Percentiles rank a stretch among this genome's conserved stretches.
phyloP scores from a whole-genome alignment of 2,113 vertebrate species.

The Labrus mixtus region DNA sequence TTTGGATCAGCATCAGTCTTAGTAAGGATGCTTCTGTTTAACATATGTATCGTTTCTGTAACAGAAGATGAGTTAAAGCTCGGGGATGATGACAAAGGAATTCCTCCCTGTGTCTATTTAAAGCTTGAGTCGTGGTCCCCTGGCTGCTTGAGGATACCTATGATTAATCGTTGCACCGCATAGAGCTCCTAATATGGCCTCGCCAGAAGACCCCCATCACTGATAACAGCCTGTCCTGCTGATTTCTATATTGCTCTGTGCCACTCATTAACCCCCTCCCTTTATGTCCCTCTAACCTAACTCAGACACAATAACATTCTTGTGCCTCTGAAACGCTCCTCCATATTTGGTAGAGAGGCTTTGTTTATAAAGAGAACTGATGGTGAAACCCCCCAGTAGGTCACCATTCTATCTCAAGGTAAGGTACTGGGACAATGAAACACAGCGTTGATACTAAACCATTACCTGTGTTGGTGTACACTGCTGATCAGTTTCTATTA shows the following conservation, averaged over 20 bases:
- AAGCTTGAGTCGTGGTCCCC: constrained; percentile 53
- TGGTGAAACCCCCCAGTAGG: constrained; percentile 65
- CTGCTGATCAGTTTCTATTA: constrained; percentile 15
- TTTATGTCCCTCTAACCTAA: constrained; percentile 43
- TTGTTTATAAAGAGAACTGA: constrained; percentile 80
- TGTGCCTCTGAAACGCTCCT: constrained; percentile 60
- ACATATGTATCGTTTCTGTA: constrained; percentile 27
- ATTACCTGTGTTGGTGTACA: constrained; percentile 8
- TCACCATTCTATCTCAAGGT: constrained; percentile 80
- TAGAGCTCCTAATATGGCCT: constrained; percentile 76
- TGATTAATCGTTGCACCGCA: constrained; percentile 65
- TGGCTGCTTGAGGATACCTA: constrained; percentile 72
- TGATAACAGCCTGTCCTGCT: constrained; percentile 71
- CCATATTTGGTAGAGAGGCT: constrained; percentile 81
- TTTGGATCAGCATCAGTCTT: background rate
- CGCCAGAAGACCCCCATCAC: constrained; percentile 54
- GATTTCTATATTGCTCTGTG: constrained; percentile 76
- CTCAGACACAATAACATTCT: constrained; percentile 80
- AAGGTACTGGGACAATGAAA: constrained; percentile 47
- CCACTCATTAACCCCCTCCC: constrained; percentile 70
- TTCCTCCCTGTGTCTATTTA: constrained; percentile 75
- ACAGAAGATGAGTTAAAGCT: constrained; percentile 33
- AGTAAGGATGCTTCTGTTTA: constrained; percentile 22
- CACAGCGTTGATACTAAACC: background rate
- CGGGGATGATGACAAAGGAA: constrained; percentile 55